Percentiles rank a stretch among this genome's conserved stretches.
These are phyloP conservation scores for Paragorgia papillata DNA, from an alignment of 92 coral and sea anemone genomes.

Conservation along the genomic window DNA sequence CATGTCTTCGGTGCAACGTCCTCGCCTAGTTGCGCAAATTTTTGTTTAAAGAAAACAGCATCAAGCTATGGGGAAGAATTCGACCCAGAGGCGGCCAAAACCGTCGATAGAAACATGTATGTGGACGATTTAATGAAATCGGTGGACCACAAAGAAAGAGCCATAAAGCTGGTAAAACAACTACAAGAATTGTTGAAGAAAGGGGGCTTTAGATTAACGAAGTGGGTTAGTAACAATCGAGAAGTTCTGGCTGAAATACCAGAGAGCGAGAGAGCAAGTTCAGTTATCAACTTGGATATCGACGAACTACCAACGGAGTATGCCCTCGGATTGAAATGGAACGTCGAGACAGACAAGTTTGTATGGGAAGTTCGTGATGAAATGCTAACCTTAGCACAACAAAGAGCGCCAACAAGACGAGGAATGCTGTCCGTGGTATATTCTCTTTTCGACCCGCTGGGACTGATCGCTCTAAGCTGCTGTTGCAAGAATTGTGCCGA, in stretches of 20 bases:
- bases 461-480: slow-evolving; percentile 37
- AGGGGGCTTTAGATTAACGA: slow-evolving; percentile 58
- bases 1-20: too few relatives aligned
- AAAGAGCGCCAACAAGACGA: slow-evolving; percentile 7
- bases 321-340: slow-evolving; percentile 35
- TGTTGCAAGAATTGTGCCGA: slow-evolving; percentile 41
- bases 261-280: slow-evolving; percentile 57
- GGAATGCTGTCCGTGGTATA: slow-evolving; percentile 32
- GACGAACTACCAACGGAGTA: slow-evolving; percentile 47
- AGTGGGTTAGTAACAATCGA: too few relatives aligned
- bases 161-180: slow-evolving; percentile 38
- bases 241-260: slow-evolving; percentile 47
- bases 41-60: too few relatives aligned
- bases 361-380: slow-evolving; percentile 44
- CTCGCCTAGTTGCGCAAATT: too few relatives aligned
- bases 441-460: slow-evolving; percentile 42
- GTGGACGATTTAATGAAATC: too few relatives aligned
- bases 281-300: slow-evolving; percentile 41
- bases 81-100: too few relatives aligned
- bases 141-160: too few relatives aligned
- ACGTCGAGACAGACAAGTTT: slow-evolving; percentile 9
- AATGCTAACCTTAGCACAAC: too few relatives aligned
- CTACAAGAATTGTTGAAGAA: slow-evolving; percentile 45
- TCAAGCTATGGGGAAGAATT: too few relatives aligned
- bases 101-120: too few relatives aligned